These are phyloP conservation scores for Balearica regulorum DNA, from an alignment of 2,797 vertebrate species.

Conservation along the genomic window DNA sequence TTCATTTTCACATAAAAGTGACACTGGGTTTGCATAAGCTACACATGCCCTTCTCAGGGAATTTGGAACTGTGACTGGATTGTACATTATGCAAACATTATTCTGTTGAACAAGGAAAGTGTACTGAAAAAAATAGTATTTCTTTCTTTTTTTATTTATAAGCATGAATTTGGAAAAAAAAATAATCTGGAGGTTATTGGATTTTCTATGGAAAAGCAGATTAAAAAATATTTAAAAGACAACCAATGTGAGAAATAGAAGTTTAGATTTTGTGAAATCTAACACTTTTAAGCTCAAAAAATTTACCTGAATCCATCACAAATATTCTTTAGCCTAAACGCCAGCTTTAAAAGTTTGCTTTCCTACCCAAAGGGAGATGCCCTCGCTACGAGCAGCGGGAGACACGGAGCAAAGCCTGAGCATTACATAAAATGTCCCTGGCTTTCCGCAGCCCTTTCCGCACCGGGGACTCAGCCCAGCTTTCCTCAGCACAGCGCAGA, in stretches of 20 bases:
- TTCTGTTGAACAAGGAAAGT: neutral
- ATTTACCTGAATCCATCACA: neutral
- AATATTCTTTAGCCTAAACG: neutral
- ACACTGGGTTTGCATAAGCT: neutral
- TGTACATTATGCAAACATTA: neutral
- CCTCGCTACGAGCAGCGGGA: neutral
- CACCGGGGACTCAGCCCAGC: neutral
- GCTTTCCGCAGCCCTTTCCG: neutral
- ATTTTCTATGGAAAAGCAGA: conserved; percentile 4
- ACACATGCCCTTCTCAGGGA: neutral
- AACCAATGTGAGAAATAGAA: neutral
- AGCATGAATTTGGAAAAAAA: neutral
- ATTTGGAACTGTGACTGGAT: neutral
- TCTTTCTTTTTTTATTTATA: neutral
- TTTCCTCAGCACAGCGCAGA: neutral
- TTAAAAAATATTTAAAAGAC: neutral
- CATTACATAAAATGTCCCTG: neutral
- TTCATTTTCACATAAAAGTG: neutral
- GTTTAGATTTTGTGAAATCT: neutral
- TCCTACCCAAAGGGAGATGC: neutral
- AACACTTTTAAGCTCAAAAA: neutral
- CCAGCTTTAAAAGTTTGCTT: neutral
- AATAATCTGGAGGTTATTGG: neutral
- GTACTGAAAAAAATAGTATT: neutral
- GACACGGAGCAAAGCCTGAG: neutral